Base-by-base conservation (phyloP, 2,888 invertebrate genomes). In the Kuschelorhynchus macadamiae region DNA sequence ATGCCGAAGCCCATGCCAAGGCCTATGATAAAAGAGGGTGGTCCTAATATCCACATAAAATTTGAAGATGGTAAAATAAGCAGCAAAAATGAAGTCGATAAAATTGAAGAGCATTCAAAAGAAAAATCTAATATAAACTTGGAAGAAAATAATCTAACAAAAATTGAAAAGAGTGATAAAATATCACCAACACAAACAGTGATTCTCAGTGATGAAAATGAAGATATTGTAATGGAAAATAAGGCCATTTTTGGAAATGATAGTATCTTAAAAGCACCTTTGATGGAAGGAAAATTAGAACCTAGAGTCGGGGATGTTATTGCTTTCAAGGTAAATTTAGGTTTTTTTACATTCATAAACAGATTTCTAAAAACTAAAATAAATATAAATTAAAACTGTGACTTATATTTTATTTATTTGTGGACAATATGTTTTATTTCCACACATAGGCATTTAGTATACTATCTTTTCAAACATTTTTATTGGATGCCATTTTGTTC, bases 261-360 rank as follows among this genome's bases (percentile, higher is more conserved):
- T 9, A 20, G 36, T 12, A 62, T 62, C 42, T 16, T 7, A 14
- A 62, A 33, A 12, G 52, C 62, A 14, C 62, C 62, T n/a, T 20
- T 44, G n/a, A 62, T 62, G 62, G n/a, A 9, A 14, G 25, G n/a
- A 17, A 39, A 60, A 25, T 11, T 53, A 21, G 18, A 32, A 12
- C 62, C 62, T 8, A 62, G 44, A 52, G 33, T 52, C 1, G 53
- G 62, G 14, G 53, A 62, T 53, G 33, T 62, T 7, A 62, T 62
- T 5, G 62, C 62, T 14, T 62, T 62, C 21, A 52, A 53, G 49
- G 52, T 57, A 47, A 17, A 11, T 3, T 12, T 36, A 36, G 4
- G 12, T 36, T 4, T 36, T 9, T 36, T n/a, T 3, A 36, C 11
- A 36, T 25, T 25, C 25, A 25, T 25, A 25, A 3, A 5, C 25